Evolutionary conservation across 2,113 vertebrate genomes (phyloP).

Genomic region (Ailuropoda melanoleuca): DNA sequence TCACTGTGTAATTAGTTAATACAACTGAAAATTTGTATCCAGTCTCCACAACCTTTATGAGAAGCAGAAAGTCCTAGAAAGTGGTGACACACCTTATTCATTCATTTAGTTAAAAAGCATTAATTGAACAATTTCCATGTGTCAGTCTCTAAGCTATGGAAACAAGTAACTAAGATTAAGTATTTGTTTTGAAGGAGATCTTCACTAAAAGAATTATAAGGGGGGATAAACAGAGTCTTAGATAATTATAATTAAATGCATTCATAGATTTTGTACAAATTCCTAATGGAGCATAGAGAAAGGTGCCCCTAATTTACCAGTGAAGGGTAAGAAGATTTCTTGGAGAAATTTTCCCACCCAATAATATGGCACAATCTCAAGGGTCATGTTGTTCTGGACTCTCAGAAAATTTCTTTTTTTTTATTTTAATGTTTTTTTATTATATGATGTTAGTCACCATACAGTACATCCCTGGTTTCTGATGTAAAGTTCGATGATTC

Average conservation of each 20-base stretch:
- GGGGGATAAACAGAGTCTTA: not conserved
- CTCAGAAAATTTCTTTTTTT: not conserved
- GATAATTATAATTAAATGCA: not conserved
- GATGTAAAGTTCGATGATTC: too few species aligned
- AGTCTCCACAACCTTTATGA: not conserved
- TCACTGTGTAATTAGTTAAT: not conserved
- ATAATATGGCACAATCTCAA: not conserved
- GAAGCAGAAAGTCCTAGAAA: not conserved
- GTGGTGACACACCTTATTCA: not conserved
- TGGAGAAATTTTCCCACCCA: not conserved
- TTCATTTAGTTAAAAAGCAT: not conserved
- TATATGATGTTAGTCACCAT: too few species aligned
- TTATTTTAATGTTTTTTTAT: too few species aligned
- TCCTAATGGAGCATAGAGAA: not conserved
- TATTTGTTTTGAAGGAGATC: not conserved
- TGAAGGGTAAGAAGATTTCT: not conserved
- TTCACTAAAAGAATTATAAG: not conserved
- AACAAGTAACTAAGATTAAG: not conserved
- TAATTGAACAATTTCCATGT: not conserved
- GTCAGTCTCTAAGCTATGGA: not conserved
- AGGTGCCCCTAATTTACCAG: not conserved
- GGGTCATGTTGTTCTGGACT: not conserved
- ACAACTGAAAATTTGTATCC: not conserved
- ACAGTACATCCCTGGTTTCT: too few species aligned
- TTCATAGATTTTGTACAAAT: not conserved